A percentile compares a stretch with the other conserved stretches of the same genome.
These are phyloP conservation scores for Sebastiscus albofasciatus DNA, from an alignment of 2,797 vertebrate genomes.

Conservation along the genomic window DNA sequence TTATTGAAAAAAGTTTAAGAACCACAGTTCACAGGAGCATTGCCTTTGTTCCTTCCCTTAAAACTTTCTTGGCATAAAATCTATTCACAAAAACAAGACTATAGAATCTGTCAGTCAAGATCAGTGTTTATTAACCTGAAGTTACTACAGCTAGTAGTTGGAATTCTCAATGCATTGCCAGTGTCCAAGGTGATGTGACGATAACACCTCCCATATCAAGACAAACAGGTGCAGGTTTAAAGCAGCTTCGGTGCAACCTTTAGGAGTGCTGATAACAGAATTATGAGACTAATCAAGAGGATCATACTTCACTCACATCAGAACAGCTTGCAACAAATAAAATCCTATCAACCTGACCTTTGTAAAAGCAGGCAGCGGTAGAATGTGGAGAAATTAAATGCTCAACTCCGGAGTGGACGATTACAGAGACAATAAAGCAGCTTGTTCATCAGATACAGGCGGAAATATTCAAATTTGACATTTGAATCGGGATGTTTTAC, in stretches of 20 bases:
- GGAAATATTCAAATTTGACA: conserved; percentile 76
- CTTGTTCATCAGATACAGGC: conserved; percentile 64
- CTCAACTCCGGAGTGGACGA: conserved; percentile 53
- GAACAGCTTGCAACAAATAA: conserved; percentile 68
- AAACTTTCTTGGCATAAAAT: neutral
- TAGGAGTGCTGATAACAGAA: conserved; percentile 61
- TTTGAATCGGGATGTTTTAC: conserved; percentile 69
- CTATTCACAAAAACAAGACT: neutral
- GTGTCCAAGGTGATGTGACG: neutral
- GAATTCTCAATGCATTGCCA: neutral
- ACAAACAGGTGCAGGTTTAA: conserved; percentile 56
- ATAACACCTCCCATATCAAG: conserved; percentile 9
- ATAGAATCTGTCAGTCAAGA: neutral
- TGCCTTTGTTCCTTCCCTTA: neutral
- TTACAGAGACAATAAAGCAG: conserved; percentile 62
- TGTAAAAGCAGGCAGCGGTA: conserved; percentile 40
- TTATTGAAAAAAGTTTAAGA: neutral
- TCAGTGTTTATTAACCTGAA: neutral
- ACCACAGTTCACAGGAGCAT: neutral
- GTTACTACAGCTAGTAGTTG: neutral
- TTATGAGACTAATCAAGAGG: conserved; percentile 63
- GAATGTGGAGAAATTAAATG: conserved; percentile 51
- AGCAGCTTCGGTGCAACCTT: conserved; percentile 61
- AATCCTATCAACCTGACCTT: conserved; percentile 70
- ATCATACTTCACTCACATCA: conserved; percentile 56